A percentile compares a stretch with the other conserved stretches of the same genome.
These are phyloP conservation scores for Apostichopus leukothele DNA, from an alignment of 53 echinoderm and acorn worm genomes.

Conservation along the genomic window DNA sequence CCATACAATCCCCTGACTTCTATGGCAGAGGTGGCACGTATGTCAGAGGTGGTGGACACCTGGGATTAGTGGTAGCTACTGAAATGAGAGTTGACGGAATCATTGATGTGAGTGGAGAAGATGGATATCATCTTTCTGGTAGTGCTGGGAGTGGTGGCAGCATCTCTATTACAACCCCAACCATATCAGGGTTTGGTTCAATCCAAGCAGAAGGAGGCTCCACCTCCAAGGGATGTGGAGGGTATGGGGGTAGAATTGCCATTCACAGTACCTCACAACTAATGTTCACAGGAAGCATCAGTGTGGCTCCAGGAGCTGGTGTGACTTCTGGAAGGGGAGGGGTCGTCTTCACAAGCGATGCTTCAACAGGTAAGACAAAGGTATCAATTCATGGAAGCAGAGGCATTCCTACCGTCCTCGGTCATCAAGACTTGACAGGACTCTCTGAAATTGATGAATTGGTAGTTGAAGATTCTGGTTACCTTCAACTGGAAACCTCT, in stretches of 20 bases:
- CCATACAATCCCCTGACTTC: constrained; percentile 54
- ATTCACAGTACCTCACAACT: constrained; percentile 43
- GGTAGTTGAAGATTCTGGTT: constrained; percentile 52
- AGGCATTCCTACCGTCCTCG: constrained; percentile 48
- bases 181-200: constrained; percentile 65
- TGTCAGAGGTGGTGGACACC: constrained; percentile 73
- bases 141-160: constrained; percentile 93
- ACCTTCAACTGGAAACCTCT: constrained; percentile 45
- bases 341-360: constrained; percentile 51
- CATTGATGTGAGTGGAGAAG: constrained; percentile 67
- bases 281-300: constrained; percentile 54
- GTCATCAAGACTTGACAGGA: constrained; percentile 43
- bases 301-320: constrained; percentile 54
- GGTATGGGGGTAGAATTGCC: constrained; percentile 80
- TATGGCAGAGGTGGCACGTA: constrained; percentile 66
- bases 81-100: constrained; percentile 63
- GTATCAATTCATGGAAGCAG: constrained; percentile 60
- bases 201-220: constrained; percentile 64
- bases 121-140: not conserved
- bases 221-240: constrained; percentile 59
- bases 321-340: constrained; percentile 64
- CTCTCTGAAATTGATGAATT: constrained; percentile 53
- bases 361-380: constrained; percentile 36
- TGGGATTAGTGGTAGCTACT: constrained; percentile 47
- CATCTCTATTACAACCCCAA: constrained; percentile 61